Evolutionary conservation across 2,888 invertebrate genomes (phyloP).

Genomic region (Epinotia bilunana): DNA sequence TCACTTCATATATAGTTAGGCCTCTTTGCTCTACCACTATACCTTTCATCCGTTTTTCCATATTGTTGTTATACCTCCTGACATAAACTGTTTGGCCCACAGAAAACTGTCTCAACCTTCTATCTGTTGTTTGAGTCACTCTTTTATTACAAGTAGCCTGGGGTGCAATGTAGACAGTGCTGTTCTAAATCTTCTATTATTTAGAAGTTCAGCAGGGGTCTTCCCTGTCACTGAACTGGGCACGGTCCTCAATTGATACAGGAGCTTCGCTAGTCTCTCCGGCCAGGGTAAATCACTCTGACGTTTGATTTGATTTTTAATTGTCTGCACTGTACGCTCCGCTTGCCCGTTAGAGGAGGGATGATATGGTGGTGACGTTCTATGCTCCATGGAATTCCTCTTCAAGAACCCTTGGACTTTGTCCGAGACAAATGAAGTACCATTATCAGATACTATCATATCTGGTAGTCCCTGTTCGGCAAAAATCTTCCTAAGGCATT

Average conservation of each 20-base stretch:
- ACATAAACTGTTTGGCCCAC: not conserved
- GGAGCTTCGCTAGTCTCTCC: constrained; percentile 42
- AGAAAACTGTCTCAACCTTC: not conserved
- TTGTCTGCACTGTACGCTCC: constrained; percentile 23
- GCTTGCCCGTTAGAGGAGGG: constrained; percentile 14
- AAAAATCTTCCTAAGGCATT: constrained; percentile 37
- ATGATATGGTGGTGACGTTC: constrained; percentile 41
- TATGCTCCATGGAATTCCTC: constrained; percentile 35
- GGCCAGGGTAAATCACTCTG: constrained; percentile 21
- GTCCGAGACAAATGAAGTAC: constrained; percentile 36
- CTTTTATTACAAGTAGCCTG: not conserved
- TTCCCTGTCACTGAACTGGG: constrained; percentile 26
- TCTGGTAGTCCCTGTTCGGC: constrained; percentile 40
- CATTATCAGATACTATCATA: constrained; percentile 43
- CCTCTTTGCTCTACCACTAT: not conserved
- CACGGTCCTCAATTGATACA: constrained; percentile 24
- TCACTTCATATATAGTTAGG: not conserved
- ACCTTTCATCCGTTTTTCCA: not conserved
- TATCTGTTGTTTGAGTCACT: not conserved
- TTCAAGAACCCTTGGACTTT: constrained; percentile 41
- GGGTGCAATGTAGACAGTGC: not conserved
- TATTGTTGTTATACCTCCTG: not conserved
- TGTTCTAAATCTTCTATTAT: constrained; percentile 7
- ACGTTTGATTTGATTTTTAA: constrained; percentile 37
- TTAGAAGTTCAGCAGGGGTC: constrained; percentile 37